Evolutionary conservation across 2,888 invertebrate species (phyloP).

Genomic region (Acrobasis repandana): DNA sequence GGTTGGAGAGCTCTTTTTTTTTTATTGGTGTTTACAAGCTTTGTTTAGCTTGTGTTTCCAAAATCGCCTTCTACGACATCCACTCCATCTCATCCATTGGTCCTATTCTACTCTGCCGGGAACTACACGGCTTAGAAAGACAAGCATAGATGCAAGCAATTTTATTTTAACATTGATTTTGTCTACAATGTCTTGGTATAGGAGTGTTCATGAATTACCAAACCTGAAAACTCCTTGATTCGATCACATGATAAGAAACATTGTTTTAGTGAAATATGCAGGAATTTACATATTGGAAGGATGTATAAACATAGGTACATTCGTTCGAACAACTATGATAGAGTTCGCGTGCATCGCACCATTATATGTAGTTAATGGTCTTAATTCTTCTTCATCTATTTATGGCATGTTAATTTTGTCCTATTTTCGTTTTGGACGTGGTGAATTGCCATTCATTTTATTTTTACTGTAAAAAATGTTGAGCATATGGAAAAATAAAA

Average conservation of each 20-base stretch:
- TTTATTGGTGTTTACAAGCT: too few species aligned
- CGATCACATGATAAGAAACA: not conserved
- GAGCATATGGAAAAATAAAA: too few species aligned
- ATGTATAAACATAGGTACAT: slow-evolving; percentile 4
- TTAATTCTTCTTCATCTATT: slow-evolving; percentile 18
- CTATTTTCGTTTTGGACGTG: slow-evolving; percentile 5
- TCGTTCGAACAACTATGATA: not conserved
- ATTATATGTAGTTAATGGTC: slow-evolving; percentile 17
- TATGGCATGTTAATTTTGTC: slow-evolving; percentile 14
- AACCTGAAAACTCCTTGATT: not conserved
- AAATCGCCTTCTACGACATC: too few species aligned
- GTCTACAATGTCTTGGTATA: not conserved
- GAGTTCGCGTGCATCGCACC: slow-evolving; percentile 10
- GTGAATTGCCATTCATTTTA: not conserved
- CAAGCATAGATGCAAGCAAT: too few species aligned
- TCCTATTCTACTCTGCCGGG: too few species aligned
- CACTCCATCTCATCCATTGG: too few species aligned
- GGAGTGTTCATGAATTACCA: not conserved
- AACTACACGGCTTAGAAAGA: too few species aligned
- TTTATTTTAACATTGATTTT: not conserved
- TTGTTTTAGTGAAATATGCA: not conserved
- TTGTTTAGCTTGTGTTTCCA: too few species aligned
- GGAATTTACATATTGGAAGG: slow-evolving; percentile 1
- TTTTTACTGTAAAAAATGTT: not conserved
- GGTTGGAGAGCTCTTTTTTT: too few species aligned